phyloP scores from a whole-genome alignment of 2,888 invertebrate species.

The Morpho achilles region DNA sequence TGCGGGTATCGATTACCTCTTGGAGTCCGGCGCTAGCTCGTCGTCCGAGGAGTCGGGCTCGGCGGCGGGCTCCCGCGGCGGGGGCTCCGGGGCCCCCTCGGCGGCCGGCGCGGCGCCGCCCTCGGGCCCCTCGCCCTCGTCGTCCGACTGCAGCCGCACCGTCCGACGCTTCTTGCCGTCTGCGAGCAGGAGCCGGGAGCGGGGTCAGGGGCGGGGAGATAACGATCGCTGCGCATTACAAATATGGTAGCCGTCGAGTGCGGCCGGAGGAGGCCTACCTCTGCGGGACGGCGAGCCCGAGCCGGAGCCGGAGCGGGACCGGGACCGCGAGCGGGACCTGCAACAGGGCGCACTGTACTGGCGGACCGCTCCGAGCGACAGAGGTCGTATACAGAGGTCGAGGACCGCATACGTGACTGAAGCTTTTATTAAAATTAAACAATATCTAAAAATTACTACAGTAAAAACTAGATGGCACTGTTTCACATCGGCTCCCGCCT shows the following conservation, averaged over 20 bases:
- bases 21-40: slow-evolving; percentile 43
- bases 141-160: slow-evolving; percentile 80
- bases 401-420: too few species aligned
- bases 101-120: slow-evolving; percentile 62
- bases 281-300: slow-evolving; percentile 47
- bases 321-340: slow-evolving; percentile 36
- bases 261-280: slow-evolving; percentile 30
- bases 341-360: slow-evolving; percentile 6
- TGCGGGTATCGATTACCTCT: not conserved
- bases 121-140: slow-evolving; percentile 53
- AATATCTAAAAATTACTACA: too few species aligned
- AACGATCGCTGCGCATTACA: not conserved
- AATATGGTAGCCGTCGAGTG: not conserved
- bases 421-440: too few species aligned
- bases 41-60: slow-evolving; percentile 82
- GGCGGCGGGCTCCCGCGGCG: slow-evolving; percentile 48
- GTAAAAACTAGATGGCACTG: too few species aligned
- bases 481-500: too few species aligned
- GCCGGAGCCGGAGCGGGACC: slow-evolving; percentile 31
- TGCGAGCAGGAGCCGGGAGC: not conserved
- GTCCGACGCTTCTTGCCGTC: slow-evolving; percentile 62
- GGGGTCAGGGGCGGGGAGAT: too few species aligned
- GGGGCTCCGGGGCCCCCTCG: slow-evolving; percentile 65
- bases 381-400: too few species aligned
- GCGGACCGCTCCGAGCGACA: too few species aligned